These are phyloP conservation scores for Xenus cinereus DNA, from an alignment of 2,113 vertebrate genomes.

Conservation along the genomic window DNA sequence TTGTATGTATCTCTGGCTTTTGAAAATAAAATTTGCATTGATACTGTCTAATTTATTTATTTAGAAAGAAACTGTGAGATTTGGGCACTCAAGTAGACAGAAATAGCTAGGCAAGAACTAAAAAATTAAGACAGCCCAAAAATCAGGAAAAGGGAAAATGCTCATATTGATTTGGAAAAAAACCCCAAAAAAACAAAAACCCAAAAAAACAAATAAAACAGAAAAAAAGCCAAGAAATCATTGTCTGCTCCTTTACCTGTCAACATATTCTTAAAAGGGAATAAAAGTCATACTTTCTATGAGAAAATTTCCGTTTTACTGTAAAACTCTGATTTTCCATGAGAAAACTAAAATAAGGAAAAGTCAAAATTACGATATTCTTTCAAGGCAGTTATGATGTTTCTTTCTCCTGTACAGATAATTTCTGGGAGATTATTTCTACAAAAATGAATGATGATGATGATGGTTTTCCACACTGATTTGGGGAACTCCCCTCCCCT, in stretches of 20 bases:
- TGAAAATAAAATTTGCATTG: not conserved
- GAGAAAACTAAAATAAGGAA: not conserved
- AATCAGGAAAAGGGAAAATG: not conserved
- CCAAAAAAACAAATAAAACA: fast-evolving
- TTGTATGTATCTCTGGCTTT: not conserved
- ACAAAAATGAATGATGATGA: not conserved
- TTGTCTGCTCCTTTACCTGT: not conserved
- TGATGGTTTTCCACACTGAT: fast-evolving
- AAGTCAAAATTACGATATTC: not conserved
- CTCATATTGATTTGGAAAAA: not conserved
- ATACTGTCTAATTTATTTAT: not conserved
- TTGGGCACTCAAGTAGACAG: not conserved
- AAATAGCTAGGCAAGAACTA: not conserved
- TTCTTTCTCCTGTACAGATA: not conserved
- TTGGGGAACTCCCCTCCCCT: fast-evolving
- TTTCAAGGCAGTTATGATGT: not conserved
- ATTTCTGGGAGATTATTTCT: not conserved
- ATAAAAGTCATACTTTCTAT: not conserved
- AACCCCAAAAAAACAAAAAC: not conserved
- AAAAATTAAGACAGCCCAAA: not conserved
- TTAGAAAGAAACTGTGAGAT: not conserved
- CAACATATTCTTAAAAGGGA: not conserved
- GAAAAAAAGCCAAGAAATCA: not conserved
- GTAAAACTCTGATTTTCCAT: not conserved
- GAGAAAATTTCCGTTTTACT: not conserved